A percentile compares a stretch with the other conserved stretches of the same genome.
Conservation (phyloP, 2,113 vertebrate genomes). For the Sterna hirundo region DNA sequence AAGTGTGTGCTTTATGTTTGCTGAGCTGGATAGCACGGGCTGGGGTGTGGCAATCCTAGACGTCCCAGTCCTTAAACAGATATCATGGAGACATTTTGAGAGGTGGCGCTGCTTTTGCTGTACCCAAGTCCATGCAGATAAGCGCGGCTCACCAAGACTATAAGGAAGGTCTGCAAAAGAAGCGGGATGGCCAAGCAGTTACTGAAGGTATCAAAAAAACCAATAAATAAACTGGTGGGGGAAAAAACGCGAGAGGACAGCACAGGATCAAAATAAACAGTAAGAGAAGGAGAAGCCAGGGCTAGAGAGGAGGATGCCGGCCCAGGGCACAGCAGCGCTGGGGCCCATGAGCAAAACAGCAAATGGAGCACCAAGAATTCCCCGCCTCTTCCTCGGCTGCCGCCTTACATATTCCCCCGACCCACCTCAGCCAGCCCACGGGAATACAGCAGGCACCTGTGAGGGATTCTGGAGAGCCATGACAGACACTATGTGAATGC, state of each 20-base stretch:
- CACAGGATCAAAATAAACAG: background rate
- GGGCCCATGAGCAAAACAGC: background rate
- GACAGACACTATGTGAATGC: background rate
- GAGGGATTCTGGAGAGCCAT: no score
- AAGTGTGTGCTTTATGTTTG: background rate
- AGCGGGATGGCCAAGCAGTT: background rate
- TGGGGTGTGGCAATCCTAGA: background rate
- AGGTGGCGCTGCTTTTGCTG: background rate
- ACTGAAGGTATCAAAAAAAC: background rate
- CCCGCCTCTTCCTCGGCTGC: background rate
- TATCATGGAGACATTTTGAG: background rate
- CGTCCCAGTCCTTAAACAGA: background rate
- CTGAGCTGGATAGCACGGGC: background rate
- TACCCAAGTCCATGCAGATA: background rate
- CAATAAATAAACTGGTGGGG: background rate
- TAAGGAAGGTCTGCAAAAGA: background rate
- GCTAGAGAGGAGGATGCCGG: background rate
- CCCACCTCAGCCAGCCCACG: background rate
- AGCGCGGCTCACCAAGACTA: background rate
- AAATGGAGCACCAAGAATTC: background rate
- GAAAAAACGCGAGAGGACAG: background rate
- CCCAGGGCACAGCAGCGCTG: background rate
- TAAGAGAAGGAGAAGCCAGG: background rate
- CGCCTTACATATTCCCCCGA: rapidly evolving
- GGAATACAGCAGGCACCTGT: background rate